These are phyloP conservation scores for Drosophila saltans DNA, from an alignment of 1,140 invertebrate species.

Conservation along the genomic window DNA sequence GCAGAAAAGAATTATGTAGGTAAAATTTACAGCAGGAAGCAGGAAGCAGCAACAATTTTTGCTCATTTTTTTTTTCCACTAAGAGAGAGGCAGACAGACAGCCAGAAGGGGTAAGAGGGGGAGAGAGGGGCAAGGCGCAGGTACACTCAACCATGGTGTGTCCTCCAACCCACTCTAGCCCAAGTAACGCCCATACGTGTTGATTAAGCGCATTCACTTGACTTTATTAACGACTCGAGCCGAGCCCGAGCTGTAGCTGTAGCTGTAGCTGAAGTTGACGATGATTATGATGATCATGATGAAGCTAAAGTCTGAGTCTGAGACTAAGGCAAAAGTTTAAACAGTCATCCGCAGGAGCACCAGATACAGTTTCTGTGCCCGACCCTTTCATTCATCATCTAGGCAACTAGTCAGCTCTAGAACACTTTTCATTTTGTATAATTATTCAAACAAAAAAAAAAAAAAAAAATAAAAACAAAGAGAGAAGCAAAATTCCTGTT, in stretches of 20 bases:
- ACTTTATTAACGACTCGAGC: conserved; percentile 67
- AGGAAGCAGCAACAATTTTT: conserved; percentile 31
- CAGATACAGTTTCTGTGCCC: conserved; percentile 27
- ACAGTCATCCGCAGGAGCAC: conserved; percentile 34
- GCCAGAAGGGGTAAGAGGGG: not conserved
- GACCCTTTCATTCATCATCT: conserved; percentile 23
- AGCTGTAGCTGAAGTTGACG: not conserved
- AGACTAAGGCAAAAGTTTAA: conserved; percentile 42
- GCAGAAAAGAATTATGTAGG: conserved; percentile 29
- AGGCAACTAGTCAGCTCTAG: conserved; percentile 28
- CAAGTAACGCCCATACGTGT: conserved; percentile 49
- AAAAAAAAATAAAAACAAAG: conserved; percentile 33
- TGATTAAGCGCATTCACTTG: conserved; percentile 80
- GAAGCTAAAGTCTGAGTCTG: not conserved
- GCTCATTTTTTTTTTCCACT: not conserved
- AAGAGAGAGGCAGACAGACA: conserved; percentile 9
- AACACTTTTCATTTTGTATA: conserved; percentile 60
- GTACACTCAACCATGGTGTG: not conserved
- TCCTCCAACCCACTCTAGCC: not conserved
- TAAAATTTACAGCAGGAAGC: conserved; percentile 36
- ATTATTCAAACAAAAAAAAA: conserved; percentile 60
- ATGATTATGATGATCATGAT: not conserved
- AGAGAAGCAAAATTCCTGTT: conserved; percentile 20
- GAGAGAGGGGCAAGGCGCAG: too few species aligned
- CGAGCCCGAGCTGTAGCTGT: not conserved